phyloP scores from a whole-genome alignment of 2,113 vertebrate species.

The Bothrops jararaca region DNA sequence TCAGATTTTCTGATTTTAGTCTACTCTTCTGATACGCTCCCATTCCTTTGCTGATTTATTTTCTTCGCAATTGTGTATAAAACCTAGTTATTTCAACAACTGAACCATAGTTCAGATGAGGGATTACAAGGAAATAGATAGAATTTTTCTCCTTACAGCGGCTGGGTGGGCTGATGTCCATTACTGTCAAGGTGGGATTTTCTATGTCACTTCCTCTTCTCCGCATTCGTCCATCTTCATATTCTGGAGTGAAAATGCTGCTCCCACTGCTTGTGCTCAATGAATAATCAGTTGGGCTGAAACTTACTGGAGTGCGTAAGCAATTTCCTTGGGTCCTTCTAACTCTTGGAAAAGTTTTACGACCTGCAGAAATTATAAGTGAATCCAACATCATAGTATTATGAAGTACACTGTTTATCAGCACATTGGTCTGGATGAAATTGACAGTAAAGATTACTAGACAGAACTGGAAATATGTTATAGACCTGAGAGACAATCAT shows the following conservation, averaged over 20 bases:
- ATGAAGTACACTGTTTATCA: background rate
- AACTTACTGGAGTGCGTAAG: conserved; percentile 90
- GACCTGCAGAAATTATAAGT: conserved; percentile 71
- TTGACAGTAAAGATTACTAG: fast-evolving
- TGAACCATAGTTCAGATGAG: background rate
- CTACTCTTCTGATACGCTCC: background rate
- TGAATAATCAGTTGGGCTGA: conserved; percentile 92
- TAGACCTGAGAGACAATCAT: background rate
- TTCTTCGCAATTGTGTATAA: background rate
- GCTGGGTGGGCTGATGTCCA: conserved; percentile 97
- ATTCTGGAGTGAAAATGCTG: conserved; percentile 90
- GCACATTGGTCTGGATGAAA: background rate
- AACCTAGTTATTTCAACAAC: background rate
- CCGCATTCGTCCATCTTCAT: conserved; percentile 83
- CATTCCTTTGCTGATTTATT: background rate
- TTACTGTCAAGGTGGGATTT: conserved; percentile 87
- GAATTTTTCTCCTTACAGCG: conserved; percentile 81
- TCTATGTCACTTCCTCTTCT: conserved; percentile 94
- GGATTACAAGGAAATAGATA: background rate
- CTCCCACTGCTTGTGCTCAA: conserved; percentile 96
- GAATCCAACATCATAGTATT: background rate
- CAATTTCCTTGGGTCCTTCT: conserved; percentile 90
- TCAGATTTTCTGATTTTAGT: background rate
- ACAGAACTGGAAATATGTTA: fast-evolving
- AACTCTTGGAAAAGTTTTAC: conserved; percentile 95